Base-by-base conservation (phyloP, 2,113 vertebrate species). In the Petrocephalus zakoni region DNA sequence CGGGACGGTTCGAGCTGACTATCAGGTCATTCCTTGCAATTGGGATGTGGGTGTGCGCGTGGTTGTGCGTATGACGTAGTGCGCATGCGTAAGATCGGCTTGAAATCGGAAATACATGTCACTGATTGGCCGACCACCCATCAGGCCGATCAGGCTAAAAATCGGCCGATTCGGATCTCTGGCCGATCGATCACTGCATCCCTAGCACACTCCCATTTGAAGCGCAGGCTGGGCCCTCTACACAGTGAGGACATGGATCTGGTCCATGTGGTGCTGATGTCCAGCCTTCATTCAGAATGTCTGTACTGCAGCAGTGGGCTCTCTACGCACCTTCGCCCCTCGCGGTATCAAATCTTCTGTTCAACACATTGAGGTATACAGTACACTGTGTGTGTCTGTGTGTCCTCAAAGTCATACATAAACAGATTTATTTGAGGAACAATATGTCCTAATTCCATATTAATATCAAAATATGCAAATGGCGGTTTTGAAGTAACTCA, bases 391-490 rank as follows among this genome's bases (percentile, higher is more conserved):
- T 61, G 9, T 86, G 15, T 42, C 53, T 58, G 13, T 7, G 11
- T 29, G 21, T 56, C 22, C 29, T 55, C 53, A 42, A 88, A 82
- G 72, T 56, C 17, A 83, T 55, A 55, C 51, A 78, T 42, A 19
- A 46, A 87, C 37, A 82, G 13, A 42, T 46, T 37, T 2, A 88
- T 83, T 88, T 83, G 4, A 1, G 64, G 46, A 87, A n/a, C n/a
- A 75, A 82, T 83, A 83, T 83, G 87, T 29, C 75, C 75, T 58
- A 46, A 88, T 82, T 83, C 52, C 53, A 88, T 88, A 58, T 83
- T 88, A 83, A 88, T 22, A 58, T 9, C 78, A 25, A 82, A 83
- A 83, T 42, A 83, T 82, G 53, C 42, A 13, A 88, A 88, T 61
- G 37, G 8, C 2, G 21, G 51, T 56, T 88, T 46, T 88, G 13